These are phyloP conservation scores for Spodoptera litura DNA, from an alignment of 1,140 invertebrate species.

Conservation along the genomic window DNA sequence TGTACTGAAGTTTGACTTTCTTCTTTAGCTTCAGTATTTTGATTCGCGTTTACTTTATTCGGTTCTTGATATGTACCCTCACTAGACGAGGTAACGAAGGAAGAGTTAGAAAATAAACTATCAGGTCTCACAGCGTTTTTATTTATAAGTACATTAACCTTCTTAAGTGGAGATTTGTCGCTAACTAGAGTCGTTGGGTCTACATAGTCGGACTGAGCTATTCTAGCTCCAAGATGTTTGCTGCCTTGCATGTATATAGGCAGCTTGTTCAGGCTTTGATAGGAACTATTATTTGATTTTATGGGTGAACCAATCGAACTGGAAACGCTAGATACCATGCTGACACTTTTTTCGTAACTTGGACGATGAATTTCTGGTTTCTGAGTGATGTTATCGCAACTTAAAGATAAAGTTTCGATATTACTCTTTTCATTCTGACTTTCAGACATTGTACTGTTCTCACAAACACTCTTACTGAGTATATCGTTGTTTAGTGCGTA, in stretches of 20 bases:
- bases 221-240: constrained; percentile 92
- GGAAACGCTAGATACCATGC: constrained; percentile 72
- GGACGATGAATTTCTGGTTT: constrained; percentile 66
- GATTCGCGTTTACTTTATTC: constrained; percentile 58
- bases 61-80: constrained; percentile 82
- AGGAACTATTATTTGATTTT: constrained; percentile 80
- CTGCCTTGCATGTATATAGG: constrained; percentile 92
- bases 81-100: constrained; percentile 88
- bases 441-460: constrained; percentile 71
- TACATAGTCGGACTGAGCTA: constrained; percentile 94
- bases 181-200: constrained; percentile 90
- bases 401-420: constrained; percentile 77
- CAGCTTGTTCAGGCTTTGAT: constrained; percentile 84
- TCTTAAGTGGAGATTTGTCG: constrained; percentile 78
- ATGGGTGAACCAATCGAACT: constrained; percentile 69
- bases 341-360: constrained; percentile 76
- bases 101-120: constrained; percentile 86
- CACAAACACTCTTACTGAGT: constrained; percentile 81
- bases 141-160: constrained; percentile 84
- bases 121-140: constrained; percentile 85
- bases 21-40: constrained; percentile 51
- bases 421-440: constrained; percentile 79
- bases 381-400: constrained; percentile 80
- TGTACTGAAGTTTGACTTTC: constrained; percentile 54
- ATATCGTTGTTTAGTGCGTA: constrained; percentile 64